Evolutionary conservation across 2,888 invertebrate species (phyloP).

Genomic region (Papilio demoleus): DNA sequence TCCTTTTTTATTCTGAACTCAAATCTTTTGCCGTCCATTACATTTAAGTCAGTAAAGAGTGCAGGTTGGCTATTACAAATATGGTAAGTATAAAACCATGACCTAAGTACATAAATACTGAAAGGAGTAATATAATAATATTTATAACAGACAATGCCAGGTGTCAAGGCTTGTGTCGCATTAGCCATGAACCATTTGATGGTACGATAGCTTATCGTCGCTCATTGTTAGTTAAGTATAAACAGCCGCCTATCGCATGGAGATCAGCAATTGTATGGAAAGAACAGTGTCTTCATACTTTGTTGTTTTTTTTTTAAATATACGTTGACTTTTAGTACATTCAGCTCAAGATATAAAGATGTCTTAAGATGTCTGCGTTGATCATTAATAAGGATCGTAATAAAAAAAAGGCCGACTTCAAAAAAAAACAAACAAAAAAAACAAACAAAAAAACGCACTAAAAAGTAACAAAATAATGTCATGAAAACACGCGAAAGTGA

Average conservation of each 20-base stretch:
- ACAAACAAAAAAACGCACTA: too few relatives aligned
- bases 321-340: neutral
- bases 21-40: neutral
- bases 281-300: slow-evolving; percentile 15
- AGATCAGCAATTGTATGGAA: slow-evolving; percentile 38
- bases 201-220: slow-evolving; percentile 38
- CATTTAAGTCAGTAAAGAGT: neutral
- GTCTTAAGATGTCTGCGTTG: neutral
- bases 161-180: slow-evolving; percentile 27
- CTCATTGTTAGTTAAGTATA: slow-evolving; percentile 37
- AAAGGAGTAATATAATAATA: too few relatives aligned
- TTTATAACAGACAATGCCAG: slow-evolving; percentile 27
- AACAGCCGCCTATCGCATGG: slow-evolving; percentile 32
- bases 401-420: too few relatives aligned
- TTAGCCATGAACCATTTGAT: slow-evolving; percentile 42
- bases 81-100: neutral
- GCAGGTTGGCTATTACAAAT: too few relatives aligned
- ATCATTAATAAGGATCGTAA: too few relatives aligned
- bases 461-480: too few relatives aligned
- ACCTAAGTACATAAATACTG: neutral
- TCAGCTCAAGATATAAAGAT: neutral
- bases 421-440: too few relatives aligned
- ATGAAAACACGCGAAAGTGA: too few relatives aligned
- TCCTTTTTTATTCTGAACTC: neutral
- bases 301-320: neutral